Percentiles rank a stretch among this genome's conserved stretches.
Conservation (phyloP, 1,140 invertebrate genomes). For the Hypsibius dujardini region DNA sequence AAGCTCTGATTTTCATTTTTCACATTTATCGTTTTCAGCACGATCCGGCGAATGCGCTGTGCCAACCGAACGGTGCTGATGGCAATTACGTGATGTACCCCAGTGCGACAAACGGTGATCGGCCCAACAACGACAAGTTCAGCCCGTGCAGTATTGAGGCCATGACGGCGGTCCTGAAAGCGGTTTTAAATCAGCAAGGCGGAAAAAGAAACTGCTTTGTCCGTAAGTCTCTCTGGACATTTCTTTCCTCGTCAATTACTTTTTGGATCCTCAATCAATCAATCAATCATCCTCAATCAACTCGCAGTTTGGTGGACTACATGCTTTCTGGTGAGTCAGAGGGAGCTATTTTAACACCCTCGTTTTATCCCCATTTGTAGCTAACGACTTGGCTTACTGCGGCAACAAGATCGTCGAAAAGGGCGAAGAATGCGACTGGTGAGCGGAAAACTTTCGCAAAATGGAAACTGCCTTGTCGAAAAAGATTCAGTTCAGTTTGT, state of each 20-base stretch:
- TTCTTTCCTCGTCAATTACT: neutral
- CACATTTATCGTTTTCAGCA: conserved; percentile 46
- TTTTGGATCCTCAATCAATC: neutral
- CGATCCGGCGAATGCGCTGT: conserved; percentile 60
- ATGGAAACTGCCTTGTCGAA: too few species aligned
- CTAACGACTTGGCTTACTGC: conserved; percentile 82
- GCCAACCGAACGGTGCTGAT: conserved; percentile 69
- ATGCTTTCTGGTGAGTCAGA: too few species aligned
- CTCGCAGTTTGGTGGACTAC: too few species aligned
- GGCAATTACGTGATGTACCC: conserved; percentile 98
- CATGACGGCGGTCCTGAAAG: conserved; percentile 80
- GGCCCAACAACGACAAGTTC: conserved; percentile 85
- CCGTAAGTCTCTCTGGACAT: conserved; percentile 33
- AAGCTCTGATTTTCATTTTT: conserved; percentile 14
- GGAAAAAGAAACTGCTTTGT: conserved; percentile 89
- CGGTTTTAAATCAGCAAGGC: conserved; percentile 56
- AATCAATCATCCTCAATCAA: too few species aligned
- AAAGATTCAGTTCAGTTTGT: too few species aligned
- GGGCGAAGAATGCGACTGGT: conserved; percentile 91
- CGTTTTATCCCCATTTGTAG: conserved; percentile 32
- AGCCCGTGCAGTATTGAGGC: conserved; percentile 79
- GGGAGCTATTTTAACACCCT: too few species aligned
- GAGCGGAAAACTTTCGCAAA: too few species aligned
- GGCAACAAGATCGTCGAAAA: conserved; percentile 96
- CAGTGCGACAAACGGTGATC: conserved; percentile 76